Conservation (phyloP, 2,797 vertebrate genomes). For the Accipiter fasciatus region DNA sequence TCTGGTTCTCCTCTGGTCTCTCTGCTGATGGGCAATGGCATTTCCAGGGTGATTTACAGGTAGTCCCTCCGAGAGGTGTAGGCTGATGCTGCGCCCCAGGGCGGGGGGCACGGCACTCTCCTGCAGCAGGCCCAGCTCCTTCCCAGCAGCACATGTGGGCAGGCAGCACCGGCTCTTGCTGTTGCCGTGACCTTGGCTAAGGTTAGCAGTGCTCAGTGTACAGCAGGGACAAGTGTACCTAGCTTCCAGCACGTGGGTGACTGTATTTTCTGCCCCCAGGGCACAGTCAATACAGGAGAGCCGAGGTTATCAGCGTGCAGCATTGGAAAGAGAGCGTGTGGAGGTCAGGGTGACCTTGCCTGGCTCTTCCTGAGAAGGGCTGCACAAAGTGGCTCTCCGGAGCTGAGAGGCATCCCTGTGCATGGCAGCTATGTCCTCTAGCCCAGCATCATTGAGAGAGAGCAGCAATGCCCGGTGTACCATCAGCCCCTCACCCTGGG, state of each 20-base stretch:
- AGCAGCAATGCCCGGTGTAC: neutral
- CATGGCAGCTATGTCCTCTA: neutral
- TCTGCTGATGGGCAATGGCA: neutral
- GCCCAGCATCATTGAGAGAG: neutral
- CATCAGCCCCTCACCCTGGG: neutral
- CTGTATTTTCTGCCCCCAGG: neutral
- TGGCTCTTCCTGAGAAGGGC: neutral
- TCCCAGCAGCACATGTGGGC: neutral
- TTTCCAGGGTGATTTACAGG: neutral
- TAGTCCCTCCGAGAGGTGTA: neutral
- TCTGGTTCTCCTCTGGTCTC: neutral
- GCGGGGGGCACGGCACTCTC: neutral
- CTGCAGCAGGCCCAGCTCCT: neutral
- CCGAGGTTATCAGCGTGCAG: conserved; percentile 38
- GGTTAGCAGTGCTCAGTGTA: neutral
- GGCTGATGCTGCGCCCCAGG: neutral
- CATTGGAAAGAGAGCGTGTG: neutral
- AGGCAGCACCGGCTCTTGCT: neutral
- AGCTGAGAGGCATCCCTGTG: neutral
- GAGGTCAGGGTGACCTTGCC: conserved; percentile 49
- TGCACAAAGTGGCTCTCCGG: neutral
- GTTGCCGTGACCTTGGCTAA: neutral
- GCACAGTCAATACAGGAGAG: neutral
- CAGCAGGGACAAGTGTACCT: neutral
- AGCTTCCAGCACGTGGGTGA: neutral